phyloP scores from a whole-genome alignment of 1,140 invertebrate species.

The Paraescarpia echinospica region DNA sequence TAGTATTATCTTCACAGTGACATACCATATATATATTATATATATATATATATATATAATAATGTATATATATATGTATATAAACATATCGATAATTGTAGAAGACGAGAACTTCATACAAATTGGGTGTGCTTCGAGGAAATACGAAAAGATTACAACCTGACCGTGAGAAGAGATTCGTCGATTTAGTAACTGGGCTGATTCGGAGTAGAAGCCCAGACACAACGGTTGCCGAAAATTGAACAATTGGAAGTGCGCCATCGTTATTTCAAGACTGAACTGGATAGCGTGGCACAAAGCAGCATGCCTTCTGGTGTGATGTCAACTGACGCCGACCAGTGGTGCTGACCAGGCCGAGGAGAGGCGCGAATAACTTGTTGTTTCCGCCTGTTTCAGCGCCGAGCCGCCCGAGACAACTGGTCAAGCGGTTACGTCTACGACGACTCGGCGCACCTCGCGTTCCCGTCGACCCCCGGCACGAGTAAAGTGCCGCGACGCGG shows the following conservation, averaged over 20 bases:
- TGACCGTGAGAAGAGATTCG: not conserved
- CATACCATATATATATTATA: too few relatives aligned
- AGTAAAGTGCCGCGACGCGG: not conserved
- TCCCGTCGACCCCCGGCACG: not conserved
- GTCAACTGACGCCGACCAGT: not conserved
- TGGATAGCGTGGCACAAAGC: not conserved
- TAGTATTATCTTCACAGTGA: too few relatives aligned
- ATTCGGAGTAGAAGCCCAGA: not conserved
- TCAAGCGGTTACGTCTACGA: not conserved
- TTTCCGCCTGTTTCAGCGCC: not conserved
- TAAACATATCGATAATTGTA: too few relatives aligned
- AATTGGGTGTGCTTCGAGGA: not conserved
- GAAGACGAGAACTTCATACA: not conserved
- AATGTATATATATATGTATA: too few relatives aligned
- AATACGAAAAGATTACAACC: not conserved
- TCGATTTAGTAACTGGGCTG: not conserved
- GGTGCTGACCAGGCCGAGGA: not conserved
- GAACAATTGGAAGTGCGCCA: not conserved
- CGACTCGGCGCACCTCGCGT: not conserved
- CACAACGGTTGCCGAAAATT: not conserved
- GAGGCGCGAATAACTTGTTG: not conserved
- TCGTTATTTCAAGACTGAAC: not conserved
- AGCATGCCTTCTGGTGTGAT: not conserved
- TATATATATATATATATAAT: too few relatives aligned
- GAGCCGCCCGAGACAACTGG: not conserved